Evolutionary conservation across 2,797 vertebrate species (phyloP).

Genomic region (Peromyscus attwateri): DNA sequence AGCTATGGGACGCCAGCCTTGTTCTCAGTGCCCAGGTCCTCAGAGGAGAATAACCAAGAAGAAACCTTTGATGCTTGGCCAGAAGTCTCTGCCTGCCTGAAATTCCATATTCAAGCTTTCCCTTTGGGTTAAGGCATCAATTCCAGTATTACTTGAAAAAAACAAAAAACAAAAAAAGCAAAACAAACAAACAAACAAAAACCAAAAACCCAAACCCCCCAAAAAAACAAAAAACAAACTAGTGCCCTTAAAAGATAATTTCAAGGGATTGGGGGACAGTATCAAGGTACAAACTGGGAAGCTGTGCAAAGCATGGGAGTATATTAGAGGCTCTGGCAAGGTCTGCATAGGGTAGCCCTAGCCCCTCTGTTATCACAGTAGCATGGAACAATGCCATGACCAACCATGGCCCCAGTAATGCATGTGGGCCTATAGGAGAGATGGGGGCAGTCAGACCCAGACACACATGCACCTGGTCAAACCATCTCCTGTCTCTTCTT

Average conservation of each 20-base stretch:
- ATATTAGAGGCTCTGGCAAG: neutral
- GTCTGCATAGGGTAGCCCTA: neutral
- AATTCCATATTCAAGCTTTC: slow-evolving; percentile 38
- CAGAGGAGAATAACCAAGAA: neutral
- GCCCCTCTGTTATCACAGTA: neutral
- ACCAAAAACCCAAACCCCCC: neutral
- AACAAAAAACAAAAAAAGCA: neutral
- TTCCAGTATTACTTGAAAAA: slow-evolving; percentile 42
- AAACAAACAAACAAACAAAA: neutral
- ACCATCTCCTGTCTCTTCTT: neutral
- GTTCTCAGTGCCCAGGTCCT: slow-evolving; percentile 61
- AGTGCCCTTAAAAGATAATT: neutral
- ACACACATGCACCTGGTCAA: neutral
- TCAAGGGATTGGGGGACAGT: neutral
- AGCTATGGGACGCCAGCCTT: slow-evolving; percentile 28
- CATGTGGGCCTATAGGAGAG: neutral
- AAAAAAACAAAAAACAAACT: neutral
- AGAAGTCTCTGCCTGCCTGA: slow-evolving; percentile 44
- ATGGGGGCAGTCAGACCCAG: neutral
- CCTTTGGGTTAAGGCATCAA: neutral
- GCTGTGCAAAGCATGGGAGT: rapidly evolving
- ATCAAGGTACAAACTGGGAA: slow-evolving; percentile 13
- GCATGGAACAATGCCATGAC: neutral
- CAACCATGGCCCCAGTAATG: neutral
- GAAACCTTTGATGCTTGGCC: slow-evolving; percentile 35